Percentiles rank a stretch among this genome's conserved stretches.
Evolutionary conservation across 2,113 vertebrate species (phyloP).

Genomic region (Pomatostomus ruficeps): DNA sequence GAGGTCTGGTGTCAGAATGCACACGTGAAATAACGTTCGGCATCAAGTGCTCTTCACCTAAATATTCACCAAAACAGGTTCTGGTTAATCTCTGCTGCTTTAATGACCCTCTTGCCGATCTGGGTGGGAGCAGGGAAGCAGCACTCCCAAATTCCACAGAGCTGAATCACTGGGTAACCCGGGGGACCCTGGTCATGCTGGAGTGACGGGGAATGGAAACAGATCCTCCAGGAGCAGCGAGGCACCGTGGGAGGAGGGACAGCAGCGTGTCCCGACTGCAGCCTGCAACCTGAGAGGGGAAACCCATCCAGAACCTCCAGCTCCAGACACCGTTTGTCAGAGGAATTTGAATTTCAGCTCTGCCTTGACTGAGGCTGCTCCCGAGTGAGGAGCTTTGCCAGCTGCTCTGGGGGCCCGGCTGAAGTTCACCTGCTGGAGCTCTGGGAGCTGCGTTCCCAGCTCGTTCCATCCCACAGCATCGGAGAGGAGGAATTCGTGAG

Average conservation of each 20-base stretch:
- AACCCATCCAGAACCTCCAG: background rate
- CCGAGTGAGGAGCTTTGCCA: background rate
- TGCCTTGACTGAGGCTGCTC: background rate
- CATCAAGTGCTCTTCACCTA: background rate
- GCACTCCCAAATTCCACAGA: conserved; percentile 13
- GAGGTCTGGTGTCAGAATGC: background rate
- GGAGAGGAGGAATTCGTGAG: background rate
- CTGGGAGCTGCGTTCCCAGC: background rate
- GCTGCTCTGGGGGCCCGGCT: background rate
- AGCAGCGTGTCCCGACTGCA: background rate
- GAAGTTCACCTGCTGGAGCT: background rate
- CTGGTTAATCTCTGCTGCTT: background rate
- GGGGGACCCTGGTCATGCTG: background rate
- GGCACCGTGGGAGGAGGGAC: background rate
- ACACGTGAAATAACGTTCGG: background rate
- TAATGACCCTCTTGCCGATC: background rate
- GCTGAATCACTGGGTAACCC: conserved; percentile 7
- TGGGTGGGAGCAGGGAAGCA: background rate
- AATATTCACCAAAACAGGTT: background rate
- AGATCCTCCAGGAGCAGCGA: background rate
- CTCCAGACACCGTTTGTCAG: background rate
- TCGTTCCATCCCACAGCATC: background rate
- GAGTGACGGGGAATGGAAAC: conserved; percentile 2
- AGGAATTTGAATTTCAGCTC: background rate
- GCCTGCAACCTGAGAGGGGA: background rate